Evolutionary conservation across 2,113 vertebrate genomes (phyloP).

Genomic region (Vimba vimba): DNA sequence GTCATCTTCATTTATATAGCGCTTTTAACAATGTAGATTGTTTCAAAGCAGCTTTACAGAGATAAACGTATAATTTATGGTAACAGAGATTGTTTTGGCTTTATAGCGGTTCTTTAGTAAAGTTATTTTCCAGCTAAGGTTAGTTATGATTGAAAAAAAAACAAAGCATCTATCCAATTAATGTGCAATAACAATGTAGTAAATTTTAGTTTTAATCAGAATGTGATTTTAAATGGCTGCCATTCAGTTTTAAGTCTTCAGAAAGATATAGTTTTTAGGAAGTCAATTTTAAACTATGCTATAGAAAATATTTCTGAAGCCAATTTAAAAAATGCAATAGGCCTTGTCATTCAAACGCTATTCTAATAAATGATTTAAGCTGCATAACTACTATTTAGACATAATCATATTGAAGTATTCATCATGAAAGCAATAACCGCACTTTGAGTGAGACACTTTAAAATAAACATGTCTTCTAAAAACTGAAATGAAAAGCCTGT

Average conservation of each 20-base stretch:
- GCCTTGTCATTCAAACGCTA: background rate
- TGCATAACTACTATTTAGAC: background rate
- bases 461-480: background rate
- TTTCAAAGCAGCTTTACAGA: too few relatives aligned
- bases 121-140: too few relatives aligned
- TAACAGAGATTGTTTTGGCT: too few relatives aligned
- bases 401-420: background rate
- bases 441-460: background rate
- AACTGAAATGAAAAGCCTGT: background rate
- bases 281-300: too few relatives aligned
- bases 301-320: background rate
- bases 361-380: background rate
- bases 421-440: background rate
- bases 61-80: too few relatives aligned
- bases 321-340: background rate
- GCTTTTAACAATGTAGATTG: too few relatives aligned
- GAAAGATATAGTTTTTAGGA: background rate
- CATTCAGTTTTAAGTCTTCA: background rate
- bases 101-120: too few relatives aligned
- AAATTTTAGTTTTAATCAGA: background rate
- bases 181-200: too few relatives aligned
- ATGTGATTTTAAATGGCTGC: background rate
- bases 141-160: too few relatives aligned
- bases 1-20: too few relatives aligned
- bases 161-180: too few relatives aligned